phyloP scores from a whole-genome alignment of 2,888 invertebrate species.

The Stictocephala bisonia region DNA sequence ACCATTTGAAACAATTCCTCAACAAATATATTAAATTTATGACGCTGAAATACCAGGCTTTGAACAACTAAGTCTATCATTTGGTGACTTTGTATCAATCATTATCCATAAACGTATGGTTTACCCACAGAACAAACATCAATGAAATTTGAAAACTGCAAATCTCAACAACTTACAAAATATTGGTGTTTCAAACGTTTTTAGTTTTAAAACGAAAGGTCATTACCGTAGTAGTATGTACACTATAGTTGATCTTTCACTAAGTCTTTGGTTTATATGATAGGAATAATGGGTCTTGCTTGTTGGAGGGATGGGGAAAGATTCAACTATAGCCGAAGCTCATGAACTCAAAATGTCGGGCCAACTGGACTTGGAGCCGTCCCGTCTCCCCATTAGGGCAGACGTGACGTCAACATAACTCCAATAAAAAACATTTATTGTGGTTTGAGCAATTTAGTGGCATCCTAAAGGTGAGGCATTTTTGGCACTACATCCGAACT shows the following conservation, averaged over 20 bases:
- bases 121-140: constrained; percentile 38
- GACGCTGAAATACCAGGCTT: too few relatives aligned
- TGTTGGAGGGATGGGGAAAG: too few relatives aligned
- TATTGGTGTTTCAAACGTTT: constrained; percentile 33
- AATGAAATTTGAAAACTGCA: constrained; percentile 22
- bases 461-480: constrained; percentile 30
- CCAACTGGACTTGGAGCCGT: neutral
- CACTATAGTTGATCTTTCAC: constrained; percentile 23
- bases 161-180: constrained; percentile 35
- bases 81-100: too few relatives aligned
- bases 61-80: too few relatives aligned
- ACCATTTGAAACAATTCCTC: too few relatives aligned
- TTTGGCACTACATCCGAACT: constrained; percentile 40
- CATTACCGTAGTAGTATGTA: neutral
- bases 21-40: too few relatives aligned
- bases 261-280: constrained; percentile 16
- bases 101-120: too few relatives aligned
- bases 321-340: constrained; percentile 7
- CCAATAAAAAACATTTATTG: constrained; percentile 35
- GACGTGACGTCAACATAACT: neutral
- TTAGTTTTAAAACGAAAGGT: constrained; percentile 25
- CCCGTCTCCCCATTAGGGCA: neutral
- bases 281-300: too few relatives aligned
- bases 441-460: constrained; percentile 44
- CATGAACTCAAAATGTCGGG: neutral